Evolutionary conservation across 2,797 vertebrate species (phyloP).

Genomic region (Stomatorhinus walkeri): DNA sequence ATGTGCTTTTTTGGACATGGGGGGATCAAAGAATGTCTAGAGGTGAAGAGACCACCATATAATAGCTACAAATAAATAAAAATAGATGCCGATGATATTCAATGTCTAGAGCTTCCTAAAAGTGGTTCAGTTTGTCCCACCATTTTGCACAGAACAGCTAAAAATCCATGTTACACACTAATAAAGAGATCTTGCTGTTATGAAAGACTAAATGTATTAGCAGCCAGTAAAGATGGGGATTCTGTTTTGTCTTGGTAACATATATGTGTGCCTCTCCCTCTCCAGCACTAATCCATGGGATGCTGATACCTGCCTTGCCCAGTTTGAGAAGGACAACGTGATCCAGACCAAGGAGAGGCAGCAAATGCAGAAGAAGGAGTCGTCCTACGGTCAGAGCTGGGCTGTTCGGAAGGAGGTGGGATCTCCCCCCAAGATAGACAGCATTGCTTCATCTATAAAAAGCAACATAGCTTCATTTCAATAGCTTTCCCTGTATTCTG

Average conservation of each 20-base stretch:
- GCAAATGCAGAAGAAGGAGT: slow-evolving; percentile 49
- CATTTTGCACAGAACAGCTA: neutral
- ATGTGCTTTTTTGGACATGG: slow-evolving; percentile 39
- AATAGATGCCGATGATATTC: neutral
- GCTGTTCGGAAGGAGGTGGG: slow-evolving; percentile 68
- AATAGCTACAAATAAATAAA: neutral
- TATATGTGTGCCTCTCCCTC: neutral
- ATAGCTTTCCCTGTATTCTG: neutral
- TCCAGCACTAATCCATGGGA: slow-evolving; percentile 79
- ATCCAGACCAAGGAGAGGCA: slow-evolving; percentile 75
- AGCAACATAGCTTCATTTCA: neutral
- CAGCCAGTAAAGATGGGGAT: neutral
- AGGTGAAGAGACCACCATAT: neutral
- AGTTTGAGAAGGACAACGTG: slow-evolving; percentile 84
- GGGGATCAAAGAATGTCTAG: neutral
- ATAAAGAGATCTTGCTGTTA: neutral
- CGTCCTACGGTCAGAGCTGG: slow-evolving; percentile 67
- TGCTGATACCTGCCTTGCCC: slow-evolving; percentile 68
- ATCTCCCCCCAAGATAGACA: neutral
- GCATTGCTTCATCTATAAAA: neutral
- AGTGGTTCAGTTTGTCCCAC: neutral
- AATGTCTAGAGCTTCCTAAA: neutral
- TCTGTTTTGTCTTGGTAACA: neutral
- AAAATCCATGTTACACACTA: neutral
- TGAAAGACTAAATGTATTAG: neutral